Conservation (phyloP, 2,113 vertebrate genomes). For the Hippocampus abdominalis region DNA sequence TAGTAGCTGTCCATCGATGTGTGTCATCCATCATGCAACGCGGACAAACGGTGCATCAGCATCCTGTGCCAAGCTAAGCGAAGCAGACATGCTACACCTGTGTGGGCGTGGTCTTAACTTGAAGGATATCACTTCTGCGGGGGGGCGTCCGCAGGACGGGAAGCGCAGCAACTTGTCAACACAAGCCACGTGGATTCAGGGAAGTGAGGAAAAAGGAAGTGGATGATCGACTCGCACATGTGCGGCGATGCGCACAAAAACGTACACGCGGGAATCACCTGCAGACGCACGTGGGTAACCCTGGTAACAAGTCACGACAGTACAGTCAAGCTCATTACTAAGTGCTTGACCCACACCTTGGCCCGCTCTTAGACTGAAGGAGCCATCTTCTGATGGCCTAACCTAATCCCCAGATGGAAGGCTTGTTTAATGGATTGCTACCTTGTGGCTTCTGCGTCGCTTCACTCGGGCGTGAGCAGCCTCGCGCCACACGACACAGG, state of each 20-base stretch:
- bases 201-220: conserved; percentile 25
- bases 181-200: conserved; percentile 34
- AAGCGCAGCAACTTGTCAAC: conserved; percentile 20
- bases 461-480: conserved; percentile 22
- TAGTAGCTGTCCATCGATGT: conserved; percentile 82
- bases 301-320: conserved; percentile 61
- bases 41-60: conserved; percentile 85
- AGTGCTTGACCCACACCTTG: conserved; percentile 68
- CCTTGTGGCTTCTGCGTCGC: conserved; percentile 28
- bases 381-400: conserved; percentile 71
- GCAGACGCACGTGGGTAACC: conserved; percentile 46
- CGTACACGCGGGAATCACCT: neutral
- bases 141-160: conserved; percentile 23
- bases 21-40: conserved; percentile 85
- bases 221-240: conserved; percentile 23
- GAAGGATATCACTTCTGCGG: conserved; percentile 34
- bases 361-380: conserved; percentile 63
- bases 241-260: neutral
- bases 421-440: conserved; percentile 72
- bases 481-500: conserved; percentile 1
- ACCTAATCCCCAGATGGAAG: conserved; percentile 71
- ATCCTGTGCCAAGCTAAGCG: conserved; percentile 65
- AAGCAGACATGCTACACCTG: conserved; percentile 16
- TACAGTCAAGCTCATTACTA: conserved; percentile 73
- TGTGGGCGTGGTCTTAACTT: conserved; percentile 23